Conservation (phyloP, 2,797 vertebrate genomes). For the Craterocephalus amniculus region DNA sequence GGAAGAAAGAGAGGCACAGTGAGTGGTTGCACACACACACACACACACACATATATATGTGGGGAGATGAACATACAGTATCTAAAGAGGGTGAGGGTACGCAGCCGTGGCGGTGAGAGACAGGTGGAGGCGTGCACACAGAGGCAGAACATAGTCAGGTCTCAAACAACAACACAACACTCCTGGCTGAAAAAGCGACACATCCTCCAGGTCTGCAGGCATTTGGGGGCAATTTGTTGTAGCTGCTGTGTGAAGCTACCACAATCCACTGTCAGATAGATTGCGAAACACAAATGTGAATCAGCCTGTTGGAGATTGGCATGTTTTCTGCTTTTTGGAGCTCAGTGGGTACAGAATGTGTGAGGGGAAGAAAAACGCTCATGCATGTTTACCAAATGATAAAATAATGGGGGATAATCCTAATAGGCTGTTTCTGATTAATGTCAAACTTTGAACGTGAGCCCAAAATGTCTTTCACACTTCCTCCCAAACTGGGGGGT, state of each 20-base stretch:
- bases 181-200: slow-evolving; percentile 18
- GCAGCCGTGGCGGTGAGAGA: slow-evolving; percentile 56
- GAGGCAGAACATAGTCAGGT: slow-evolving; percentile 32
- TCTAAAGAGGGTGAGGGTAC: slow-evolving; percentile 62
- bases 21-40: slow-evolving; percentile 63
- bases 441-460: slow-evolving; percentile 60
- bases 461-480: slow-evolving; percentile 72
- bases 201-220: slow-evolving; percentile 10
- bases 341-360: slow-evolving; percentile 12
- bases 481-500: slow-evolving; percentile 78
- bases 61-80: slow-evolving; percentile 59
- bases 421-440: slow-evolving; percentile 77
- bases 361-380: slow-evolving; percentile 40
- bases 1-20: slow-evolving; percentile 79
- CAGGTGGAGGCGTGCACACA: slow-evolving; percentile 66
- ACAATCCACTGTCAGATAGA: background rate
- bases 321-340: slow-evolving; percentile 7
- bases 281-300: background rate
- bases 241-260: slow-evolving; percentile 1
- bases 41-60: slow-evolving; percentile 39
- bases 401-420: slow-evolving; percentile 72
- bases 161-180: slow-evolving; percentile 5
- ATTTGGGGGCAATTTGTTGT: slow-evolving; percentile 4
- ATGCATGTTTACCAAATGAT: slow-evolving; percentile 67
- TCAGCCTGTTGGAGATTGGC: slow-evolving; percentile 4